A percentile compares a stretch with the other conserved stretches of the same genome.
Conservation (phyloP, 2,113 vertebrate genomes). For the Coryphaenoides rupestris region DNA sequence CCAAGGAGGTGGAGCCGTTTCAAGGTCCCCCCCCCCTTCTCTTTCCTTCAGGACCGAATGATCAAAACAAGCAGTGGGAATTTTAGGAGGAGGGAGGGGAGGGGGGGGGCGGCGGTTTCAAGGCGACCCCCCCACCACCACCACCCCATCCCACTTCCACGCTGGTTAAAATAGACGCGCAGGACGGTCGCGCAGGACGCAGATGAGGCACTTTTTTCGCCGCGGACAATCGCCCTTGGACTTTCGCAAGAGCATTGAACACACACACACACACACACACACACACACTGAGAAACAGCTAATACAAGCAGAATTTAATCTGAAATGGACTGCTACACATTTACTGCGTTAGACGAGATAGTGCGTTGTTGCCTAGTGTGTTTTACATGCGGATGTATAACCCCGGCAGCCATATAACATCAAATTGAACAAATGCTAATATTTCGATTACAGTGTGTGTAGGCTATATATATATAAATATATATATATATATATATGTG, state of each 20-base stretch:
- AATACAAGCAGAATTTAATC: conserved; percentile 3
- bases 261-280: background rate
- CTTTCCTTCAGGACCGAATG: conserved; percentile 72
- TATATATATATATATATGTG: no score
- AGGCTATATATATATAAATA: no score
- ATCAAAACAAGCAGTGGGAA: conserved; percentile 79
- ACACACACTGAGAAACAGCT: background rate
- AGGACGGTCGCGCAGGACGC: background rate
- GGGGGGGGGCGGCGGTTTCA: conserved; percentile 72
- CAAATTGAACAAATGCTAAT: no score
- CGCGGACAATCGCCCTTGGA: background rate
- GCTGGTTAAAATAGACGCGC: conserved; percentile 67
- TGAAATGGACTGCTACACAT: no score
- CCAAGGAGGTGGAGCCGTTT: conserved; percentile 80
- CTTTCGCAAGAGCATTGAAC: conserved; percentile 4
- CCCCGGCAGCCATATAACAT: no score
- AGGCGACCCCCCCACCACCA: conserved; percentile 72
- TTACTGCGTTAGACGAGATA: no score
- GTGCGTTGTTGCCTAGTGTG: no score
- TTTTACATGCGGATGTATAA: no score
- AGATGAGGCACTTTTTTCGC: background rate
- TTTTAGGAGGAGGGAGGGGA: conserved; percentile 52
- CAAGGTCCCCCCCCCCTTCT: conserved; percentile 77
- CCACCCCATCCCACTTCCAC: conserved; percentile 28
- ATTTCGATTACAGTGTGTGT: no score